Base-by-base conservation (phyloP, 2,113 vertebrate species). In the Heteronetta atricapilla region DNA sequence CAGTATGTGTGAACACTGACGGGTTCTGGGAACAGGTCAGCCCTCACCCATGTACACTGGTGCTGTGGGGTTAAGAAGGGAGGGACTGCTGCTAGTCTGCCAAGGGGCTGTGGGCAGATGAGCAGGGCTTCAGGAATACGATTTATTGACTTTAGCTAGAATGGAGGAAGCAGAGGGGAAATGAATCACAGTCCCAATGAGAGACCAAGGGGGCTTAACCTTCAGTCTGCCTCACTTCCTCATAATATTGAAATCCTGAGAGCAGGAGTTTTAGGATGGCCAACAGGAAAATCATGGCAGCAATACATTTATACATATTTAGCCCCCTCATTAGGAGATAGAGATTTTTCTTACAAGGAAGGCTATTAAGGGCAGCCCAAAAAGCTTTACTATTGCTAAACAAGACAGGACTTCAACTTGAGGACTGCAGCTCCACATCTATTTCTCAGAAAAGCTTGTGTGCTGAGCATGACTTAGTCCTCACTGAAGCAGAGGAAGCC, bases 161-260 rank as follows among this genome's bases (percentile, higher is more conserved):
- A 29, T 26, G 23, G 38, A 68, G 66, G 38, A 73, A 79, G 18
- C 21, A 10, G 59, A 62, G 26, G 8, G 23, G 28, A 63, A 83
- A 89, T 14, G 33, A 79, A n/a, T 13, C 72, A 7, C 53, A 56
- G 58, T 48, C 29, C 16, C 26, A 1, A 0, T 0, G 3, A 66
- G 3, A 66, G 20, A 29, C 40, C 34, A 48, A 48, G 63, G 36
- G 29, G 18, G 29, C 20, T 53, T 90, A 26, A 28, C 55, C 44
- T 69, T 55, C 29, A 60, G 44, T 34, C 55, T 69, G 44, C 8
- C 38, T 76, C 5, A 1, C 33, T 50, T 75, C 52, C 5, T 70
- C 6, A 8, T 48, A 23, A 23, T 34, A 62, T 26, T 67, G 69
- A 83, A 85, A 62, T 74, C 20, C 18, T 10, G 23, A 16, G 23